A percentile compares a stretch with the other conserved stretches of the same genome.
phyloP scores from a whole-genome alignment of 2,888 invertebrate species.

The Chrysopilus asiliformis region DNA sequence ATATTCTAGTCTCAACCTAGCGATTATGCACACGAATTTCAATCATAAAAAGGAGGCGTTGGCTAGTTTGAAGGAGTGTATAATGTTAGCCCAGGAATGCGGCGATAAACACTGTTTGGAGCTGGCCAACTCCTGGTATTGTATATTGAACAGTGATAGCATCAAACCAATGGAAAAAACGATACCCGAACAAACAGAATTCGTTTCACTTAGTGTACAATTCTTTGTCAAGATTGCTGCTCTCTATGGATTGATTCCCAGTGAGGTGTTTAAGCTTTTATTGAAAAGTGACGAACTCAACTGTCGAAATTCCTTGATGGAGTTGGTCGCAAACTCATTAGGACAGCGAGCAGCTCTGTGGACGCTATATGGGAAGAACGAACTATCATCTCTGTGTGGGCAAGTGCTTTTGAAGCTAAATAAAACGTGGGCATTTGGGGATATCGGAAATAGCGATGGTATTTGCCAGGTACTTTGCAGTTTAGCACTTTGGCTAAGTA shows the following conservation, averaged over 20 bases:
- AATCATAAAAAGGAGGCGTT: constrained; percentile 57
- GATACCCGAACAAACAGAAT: constrained; percentile 53
- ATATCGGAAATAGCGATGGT: constrained; percentile 50
- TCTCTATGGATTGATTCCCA: constrained; percentile 29
- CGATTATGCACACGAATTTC: constrained; percentile 77
- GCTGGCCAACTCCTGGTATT: constrained; percentile 72
- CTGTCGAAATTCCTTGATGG: constrained; percentile 69
- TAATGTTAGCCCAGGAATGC: constrained; percentile 76
- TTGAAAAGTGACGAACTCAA: constrained; percentile 76
- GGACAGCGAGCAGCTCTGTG: constrained; percentile 75
- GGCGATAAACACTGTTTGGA: constrained; percentile 76
- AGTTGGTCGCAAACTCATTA: constrained; percentile 65
- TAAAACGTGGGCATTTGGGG: constrained; percentile 39
- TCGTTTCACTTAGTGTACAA: constrained; percentile 59
- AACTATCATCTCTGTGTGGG: constrained; percentile 67
- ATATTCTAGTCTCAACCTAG: constrained; percentile 83
- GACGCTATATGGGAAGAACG: constrained; percentile 77
- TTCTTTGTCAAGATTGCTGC: constrained; percentile 67
- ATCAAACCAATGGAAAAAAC: constrained; percentile 53
- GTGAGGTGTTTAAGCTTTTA: constrained; percentile 49
- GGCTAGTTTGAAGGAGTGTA: constrained; percentile 72
- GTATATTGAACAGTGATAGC: constrained; percentile 41
- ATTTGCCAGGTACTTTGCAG: constrained; percentile 57
- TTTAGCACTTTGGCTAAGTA: constrained; percentile 40
- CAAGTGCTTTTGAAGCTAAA: constrained; percentile 67